Percentiles rank a stretch among this genome's conserved stretches.
Evolutionary conservation across 2,888 invertebrate species (phyloP).

Genomic region (Trissoscelio sp.): DNA sequence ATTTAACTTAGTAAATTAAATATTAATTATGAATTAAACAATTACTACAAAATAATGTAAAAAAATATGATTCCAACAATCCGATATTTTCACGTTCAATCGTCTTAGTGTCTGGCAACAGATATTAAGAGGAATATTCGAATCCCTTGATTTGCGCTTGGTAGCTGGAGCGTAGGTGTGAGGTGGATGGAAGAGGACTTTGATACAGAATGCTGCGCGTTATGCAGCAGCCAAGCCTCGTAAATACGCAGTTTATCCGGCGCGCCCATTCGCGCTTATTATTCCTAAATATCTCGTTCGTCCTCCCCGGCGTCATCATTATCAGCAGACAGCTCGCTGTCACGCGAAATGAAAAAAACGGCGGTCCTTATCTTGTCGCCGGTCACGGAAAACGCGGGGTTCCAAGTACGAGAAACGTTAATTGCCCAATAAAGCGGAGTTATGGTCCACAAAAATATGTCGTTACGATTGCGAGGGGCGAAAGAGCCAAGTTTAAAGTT

Average conservation of each 20-base stretch:
- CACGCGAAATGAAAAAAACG: slow-evolving; percentile 75
- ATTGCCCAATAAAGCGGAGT: slow-evolving; percentile 83
- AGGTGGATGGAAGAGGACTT: slow-evolving; percentile 69
- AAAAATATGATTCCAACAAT: no score
- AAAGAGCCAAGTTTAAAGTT: slow-evolving; percentile 20
- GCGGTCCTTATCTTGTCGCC: slow-evolving; percentile 73
- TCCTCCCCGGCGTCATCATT: slow-evolving; percentile 70
- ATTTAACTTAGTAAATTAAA: no score
- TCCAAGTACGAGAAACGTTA: slow-evolving; percentile 77
- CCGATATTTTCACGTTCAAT: slow-evolving; percentile 37
- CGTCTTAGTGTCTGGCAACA: slow-evolving; percentile 47
- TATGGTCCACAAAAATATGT: slow-evolving; percentile 78
- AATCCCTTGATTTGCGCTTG: slow-evolving; percentile 58
- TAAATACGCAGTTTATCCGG: slow-evolving; percentile 83
- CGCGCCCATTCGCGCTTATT: slow-evolving; percentile 83
- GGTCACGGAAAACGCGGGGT: slow-evolving; percentile 53
- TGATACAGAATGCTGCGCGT: slow-evolving; percentile 71
- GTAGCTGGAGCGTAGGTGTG: slow-evolving; percentile 48
- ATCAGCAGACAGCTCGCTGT: slow-evolving; percentile 73
- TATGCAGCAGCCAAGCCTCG: slow-evolving; percentile 75
- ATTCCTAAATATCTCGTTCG: slow-evolving; percentile 83
- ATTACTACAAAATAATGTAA: no score
- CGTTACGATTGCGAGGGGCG: slow-evolving; percentile 75
- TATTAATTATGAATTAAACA: no score
- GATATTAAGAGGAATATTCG: slow-evolving; percentile 50